phyloP scores from a whole-genome alignment of 2,113 vertebrate species.

The Aspidoscelis tigris region DNA sequence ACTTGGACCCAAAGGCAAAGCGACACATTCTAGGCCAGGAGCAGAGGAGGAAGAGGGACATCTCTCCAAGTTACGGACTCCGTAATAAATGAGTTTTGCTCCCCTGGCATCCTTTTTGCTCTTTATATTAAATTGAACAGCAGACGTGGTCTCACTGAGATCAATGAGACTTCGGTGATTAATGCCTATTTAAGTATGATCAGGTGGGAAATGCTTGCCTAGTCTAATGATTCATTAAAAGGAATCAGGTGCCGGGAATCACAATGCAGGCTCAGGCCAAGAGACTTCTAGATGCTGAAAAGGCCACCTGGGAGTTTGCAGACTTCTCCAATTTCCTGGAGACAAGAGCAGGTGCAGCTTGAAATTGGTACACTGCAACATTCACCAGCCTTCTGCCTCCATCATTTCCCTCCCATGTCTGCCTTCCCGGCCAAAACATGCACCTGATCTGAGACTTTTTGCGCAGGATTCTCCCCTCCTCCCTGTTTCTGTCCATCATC shows the following conservation, averaged over 20 bases:
- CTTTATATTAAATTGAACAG: slow-evolving; percentile 10
- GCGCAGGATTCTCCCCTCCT: neutral
- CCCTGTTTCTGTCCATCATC: neutral
- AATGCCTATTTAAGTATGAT: slow-evolving; percentile 34
- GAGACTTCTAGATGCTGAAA: neutral
- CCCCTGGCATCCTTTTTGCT: neutral
- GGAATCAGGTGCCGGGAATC: neutral
- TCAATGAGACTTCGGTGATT: slow-evolving; percentile 7
- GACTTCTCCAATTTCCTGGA: fast-evolving
- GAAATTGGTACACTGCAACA: neutral
- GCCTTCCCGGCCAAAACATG: fast-evolving
- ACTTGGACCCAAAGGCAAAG: neutral
- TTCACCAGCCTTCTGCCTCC: neutral
- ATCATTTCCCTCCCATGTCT: fast-evolving
- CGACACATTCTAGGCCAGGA: neutral
- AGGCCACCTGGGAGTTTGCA: neutral
- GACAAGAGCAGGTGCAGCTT: neutral
- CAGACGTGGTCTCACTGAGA: neutral
- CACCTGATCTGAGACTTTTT: neutral
- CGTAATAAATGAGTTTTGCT: neutral
- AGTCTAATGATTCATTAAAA: neutral
- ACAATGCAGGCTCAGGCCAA: fast-evolving
- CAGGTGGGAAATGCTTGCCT: slow-evolving; percentile 7
- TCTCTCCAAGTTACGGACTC: neutral
- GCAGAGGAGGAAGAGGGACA: no score